Conservation (phyloP, 2,888 invertebrate genomes). For the Liposcelis brunnea region DNA sequence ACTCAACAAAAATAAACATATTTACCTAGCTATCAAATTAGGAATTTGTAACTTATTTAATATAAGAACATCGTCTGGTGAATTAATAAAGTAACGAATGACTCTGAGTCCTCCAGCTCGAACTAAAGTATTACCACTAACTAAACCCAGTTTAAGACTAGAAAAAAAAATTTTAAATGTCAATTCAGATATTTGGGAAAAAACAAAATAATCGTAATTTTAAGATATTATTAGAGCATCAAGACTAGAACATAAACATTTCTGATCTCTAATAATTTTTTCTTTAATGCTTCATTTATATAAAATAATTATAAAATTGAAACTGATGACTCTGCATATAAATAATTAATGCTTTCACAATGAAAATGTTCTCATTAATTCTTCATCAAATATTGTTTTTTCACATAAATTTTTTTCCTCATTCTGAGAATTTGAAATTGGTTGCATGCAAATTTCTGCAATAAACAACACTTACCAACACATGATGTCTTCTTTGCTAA, state of each 20-base stretch:
- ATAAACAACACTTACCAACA: constrained; percentile 53
- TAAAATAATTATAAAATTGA: too few species aligned
- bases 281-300: too few species aligned
- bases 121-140: constrained; percentile 76
- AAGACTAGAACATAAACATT: too few species aligned
- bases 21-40: constrained; percentile 59
- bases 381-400: neutral
- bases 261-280: too few species aligned
- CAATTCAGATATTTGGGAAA: constrained; percentile 5
- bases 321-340: too few species aligned
- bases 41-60: constrained; percentile 71
- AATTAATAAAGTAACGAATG: constrained; percentile 64
- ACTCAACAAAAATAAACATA: constrained; percentile 9
- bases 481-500: constrained; percentile 62
- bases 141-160: constrained; percentile 69
- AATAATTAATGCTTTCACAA: constrained; percentile 6
- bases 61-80: constrained; percentile 56
- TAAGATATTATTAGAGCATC: neutral
- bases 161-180: constrained; percentile 22
- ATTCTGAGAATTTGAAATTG: too few species aligned
- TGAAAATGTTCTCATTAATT: too few species aligned
- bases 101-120: constrained; percentile 77
- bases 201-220: constrained; percentile 11
- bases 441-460: too few species aligned
- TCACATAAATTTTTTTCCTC: too few species aligned